phyloP scores from a whole-genome alignment of 2,113 vertebrate genomes.

The Gorilla gorilla region DNA sequence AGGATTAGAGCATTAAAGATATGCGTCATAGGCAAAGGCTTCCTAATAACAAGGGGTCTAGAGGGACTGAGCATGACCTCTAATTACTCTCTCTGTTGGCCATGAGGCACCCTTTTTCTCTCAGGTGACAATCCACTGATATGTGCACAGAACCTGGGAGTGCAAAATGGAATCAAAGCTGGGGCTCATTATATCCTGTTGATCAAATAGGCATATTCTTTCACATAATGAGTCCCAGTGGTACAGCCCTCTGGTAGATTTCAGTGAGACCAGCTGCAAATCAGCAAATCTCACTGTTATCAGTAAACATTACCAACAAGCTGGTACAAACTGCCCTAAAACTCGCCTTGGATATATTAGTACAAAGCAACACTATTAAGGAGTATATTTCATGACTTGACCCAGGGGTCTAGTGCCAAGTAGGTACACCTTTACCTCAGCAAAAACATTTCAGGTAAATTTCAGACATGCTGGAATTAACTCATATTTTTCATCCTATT shows the following conservation, averaged over 20 bases:
- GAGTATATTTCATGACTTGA: neutral
- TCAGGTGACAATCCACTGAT: neutral
- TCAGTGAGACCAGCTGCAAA: neutral
- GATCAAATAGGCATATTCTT: neutral
- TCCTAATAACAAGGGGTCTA: neutral
- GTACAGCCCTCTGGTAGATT: neutral
- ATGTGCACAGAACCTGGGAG: neutral
- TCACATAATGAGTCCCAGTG: neutral
- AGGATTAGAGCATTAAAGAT: neutral
- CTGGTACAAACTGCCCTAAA: neutral
- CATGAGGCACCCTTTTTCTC: neutral
- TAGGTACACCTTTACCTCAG: neutral
- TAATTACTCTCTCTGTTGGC: neutral
- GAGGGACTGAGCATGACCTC: neutral
- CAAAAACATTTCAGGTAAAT: neutral
- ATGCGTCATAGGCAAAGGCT: neutral
- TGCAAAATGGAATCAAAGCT: neutral
- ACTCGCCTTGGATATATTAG: neutral
- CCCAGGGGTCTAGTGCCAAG: neutral
- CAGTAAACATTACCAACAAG: neutral
- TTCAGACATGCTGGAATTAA: neutral
- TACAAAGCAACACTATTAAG: neutral
- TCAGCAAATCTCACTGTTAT: neutral
- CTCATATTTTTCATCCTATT: neutral
- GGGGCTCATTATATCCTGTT: neutral